A percentile compares a stretch with the other conserved stretches of the same genome.
Evolutionary conservation across 30 jellyfish, hydroid and myxozoan genomes (phyloP).

Genomic region (Nemopilema nomurai): DNA sequence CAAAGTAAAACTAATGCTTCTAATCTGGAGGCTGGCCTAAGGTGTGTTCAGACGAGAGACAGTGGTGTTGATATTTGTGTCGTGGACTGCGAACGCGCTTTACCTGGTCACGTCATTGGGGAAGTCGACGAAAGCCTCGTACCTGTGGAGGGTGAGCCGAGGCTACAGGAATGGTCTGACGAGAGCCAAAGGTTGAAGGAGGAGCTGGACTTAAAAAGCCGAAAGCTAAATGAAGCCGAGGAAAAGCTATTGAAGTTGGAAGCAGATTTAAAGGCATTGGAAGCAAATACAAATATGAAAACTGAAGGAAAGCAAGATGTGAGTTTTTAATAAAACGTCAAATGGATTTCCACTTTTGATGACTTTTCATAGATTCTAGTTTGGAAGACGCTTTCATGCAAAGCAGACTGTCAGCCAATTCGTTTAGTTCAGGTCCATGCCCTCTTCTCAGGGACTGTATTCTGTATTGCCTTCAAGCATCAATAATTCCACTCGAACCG

Average conservation of each 20-base stretch:
- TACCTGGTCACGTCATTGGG: background rate
- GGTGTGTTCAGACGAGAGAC: constrained; percentile 24
- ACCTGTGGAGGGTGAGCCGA: background rate
- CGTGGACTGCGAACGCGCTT: background rate
- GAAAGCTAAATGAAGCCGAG: constrained; percentile 24
- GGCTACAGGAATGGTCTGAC: background rate
- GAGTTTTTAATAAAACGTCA: background rate
- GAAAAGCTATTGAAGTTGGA: constrained; percentile 35
- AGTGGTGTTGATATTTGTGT: constrained; percentile 58
- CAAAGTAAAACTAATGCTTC: background rate
- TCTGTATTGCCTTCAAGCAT: no score
- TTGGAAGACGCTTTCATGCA: no score
- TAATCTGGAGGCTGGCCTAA: background rate
- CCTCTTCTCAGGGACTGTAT: no score
- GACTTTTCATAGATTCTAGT: no score
- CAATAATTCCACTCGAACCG: no score
- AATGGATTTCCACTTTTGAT: background rate
- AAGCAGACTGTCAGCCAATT: no score
- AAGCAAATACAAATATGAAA: constrained; percentile 12
- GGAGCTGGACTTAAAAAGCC: background rate
- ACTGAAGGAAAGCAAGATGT: constrained; percentile 1
- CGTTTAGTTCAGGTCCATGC: no score
- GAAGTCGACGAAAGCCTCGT: background rate
- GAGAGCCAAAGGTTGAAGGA: constrained; percentile 15
- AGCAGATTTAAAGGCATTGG: background rate